A percentile compares a stretch with the other conserved stretches of the same genome.
Conservation (phyloP, 2,113 vertebrate genomes). For the Uria aalge region DNA sequence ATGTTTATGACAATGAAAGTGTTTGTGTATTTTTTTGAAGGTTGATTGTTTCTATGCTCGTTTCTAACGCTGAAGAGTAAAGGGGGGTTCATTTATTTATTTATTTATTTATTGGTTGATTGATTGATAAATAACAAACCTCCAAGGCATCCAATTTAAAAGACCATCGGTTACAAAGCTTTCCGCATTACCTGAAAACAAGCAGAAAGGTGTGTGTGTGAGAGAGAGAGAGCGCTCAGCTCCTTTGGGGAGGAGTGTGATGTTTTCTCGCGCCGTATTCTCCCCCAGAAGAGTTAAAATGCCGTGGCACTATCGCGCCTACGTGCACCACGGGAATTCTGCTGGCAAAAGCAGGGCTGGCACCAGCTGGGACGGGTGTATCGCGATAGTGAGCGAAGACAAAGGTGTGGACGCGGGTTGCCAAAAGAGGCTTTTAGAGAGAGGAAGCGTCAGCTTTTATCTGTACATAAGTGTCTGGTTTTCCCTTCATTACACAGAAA, state of each 20-base stretch:
- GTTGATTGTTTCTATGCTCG: constrained; percentile 8
- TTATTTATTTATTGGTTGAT: background rate
- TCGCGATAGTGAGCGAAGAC: constrained; percentile 3
- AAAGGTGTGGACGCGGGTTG: constrained; percentile 18
- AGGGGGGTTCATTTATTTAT: background rate
- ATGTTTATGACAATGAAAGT: constrained; percentile 30
- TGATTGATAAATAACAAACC: constrained; percentile 25
- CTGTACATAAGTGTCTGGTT: background rate
- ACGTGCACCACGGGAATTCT: constrained; percentile 61
- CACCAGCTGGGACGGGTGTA: constrained; percentile 50
- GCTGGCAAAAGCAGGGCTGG: constrained; percentile 21
- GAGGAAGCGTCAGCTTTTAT: background rate
- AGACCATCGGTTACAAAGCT: background rate
- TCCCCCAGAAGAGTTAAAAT: constrained; percentile 43
- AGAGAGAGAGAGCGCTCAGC: background rate
- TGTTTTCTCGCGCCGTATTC: background rate
- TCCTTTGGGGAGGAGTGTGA: constrained; percentile 1
- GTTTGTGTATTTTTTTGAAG: constrained; percentile 33
- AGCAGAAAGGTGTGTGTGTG: background rate
- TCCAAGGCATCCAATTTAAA: constrained; percentile 19
- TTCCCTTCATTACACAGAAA: background rate
- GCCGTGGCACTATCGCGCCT: constrained; percentile 15
- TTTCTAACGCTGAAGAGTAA: constrained; percentile 7
- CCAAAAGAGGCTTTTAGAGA: background rate
- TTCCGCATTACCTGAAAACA: background rate